Percentiles rank a stretch among this genome's conserved stretches.
phyloP scores from a whole-genome alignment of 2,797 vertebrate species.

The Delichon dasypus region DNA sequence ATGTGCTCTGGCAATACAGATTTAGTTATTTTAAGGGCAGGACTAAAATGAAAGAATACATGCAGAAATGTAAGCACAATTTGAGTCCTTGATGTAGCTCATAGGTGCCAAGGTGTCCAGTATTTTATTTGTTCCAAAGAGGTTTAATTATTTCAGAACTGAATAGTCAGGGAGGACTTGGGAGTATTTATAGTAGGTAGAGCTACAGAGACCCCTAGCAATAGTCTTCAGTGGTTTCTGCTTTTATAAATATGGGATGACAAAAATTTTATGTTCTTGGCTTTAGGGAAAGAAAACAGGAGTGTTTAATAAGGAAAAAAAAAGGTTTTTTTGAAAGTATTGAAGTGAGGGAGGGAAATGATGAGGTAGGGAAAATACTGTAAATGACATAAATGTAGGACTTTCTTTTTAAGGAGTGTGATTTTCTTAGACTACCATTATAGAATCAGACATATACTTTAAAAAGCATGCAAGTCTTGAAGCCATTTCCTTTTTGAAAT shows the following conservation, averaged over 20 bases:
- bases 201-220: background rate
- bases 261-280: background rate
- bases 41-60: background rate
- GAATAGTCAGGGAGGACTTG: background rate
- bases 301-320: background rate
- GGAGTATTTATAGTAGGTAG: background rate
- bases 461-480: background rate
- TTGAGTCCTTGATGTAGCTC: background rate
- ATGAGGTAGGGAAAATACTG: background rate
- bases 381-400: background rate
- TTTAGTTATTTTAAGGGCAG: background rate
- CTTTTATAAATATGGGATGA: background rate
- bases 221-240: background rate
- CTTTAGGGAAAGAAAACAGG: background rate
- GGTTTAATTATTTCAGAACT: background rate
- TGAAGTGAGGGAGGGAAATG: background rate
- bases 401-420: background rate
- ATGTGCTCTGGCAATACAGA: background rate
- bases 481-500: background rate
- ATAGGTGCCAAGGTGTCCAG: background rate
- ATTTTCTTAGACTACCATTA: background rate
- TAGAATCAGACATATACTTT: background rate
- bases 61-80: background rate
- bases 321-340: background rate
- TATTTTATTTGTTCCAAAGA: background rate